Evolutionary conservation across 2,888 invertebrate genomes (phyloP).

Genomic region (Athrips mouffetella): DNA sequence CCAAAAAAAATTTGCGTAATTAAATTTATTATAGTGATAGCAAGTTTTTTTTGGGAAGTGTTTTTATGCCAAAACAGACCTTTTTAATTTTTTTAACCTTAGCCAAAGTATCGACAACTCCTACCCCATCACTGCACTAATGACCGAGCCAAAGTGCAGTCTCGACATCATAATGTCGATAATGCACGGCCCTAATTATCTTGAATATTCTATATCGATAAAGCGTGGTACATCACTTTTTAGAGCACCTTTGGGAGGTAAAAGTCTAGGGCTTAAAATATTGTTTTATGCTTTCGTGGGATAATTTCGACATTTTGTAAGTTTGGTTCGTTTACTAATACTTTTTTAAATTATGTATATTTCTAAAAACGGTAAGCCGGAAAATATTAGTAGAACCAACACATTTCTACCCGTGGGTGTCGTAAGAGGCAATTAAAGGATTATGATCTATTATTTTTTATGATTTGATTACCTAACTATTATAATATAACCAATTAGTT

Average conservation of each 20-base stretch:
- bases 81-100: neutral
- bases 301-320: constrained; percentile 12
- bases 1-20: too few relatives aligned
- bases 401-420: too few relatives aligned
- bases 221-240: constrained; percentile 25
- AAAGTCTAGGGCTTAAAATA: constrained; percentile 6
- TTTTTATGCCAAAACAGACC: neutral
- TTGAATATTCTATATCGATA: constrained; percentile 18
- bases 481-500: too few relatives aligned
- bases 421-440: too few relatives aligned
- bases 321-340: too few relatives aligned
- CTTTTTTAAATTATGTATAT: too few relatives aligned
- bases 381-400: too few relatives aligned
- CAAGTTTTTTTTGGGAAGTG: neutral
- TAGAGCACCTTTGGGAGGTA: neutral
- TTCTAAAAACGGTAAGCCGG: too few relatives aligned
- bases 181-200: constrained; percentile 24
- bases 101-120: neutral
- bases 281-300: constrained; percentile 12
- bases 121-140: constrained; percentile 12
- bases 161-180: constrained; percentile 26
- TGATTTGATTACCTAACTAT: too few relatives aligned
- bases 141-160: constrained; percentile 22
- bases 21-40: neutral
- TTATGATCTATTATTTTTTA: too few relatives aligned